Evolutionary conservation across 2,888 invertebrate genomes (phyloP), one percentile per base, ranked within the genome.

Genomic region (Yponomeuta evonymella): DNA sequence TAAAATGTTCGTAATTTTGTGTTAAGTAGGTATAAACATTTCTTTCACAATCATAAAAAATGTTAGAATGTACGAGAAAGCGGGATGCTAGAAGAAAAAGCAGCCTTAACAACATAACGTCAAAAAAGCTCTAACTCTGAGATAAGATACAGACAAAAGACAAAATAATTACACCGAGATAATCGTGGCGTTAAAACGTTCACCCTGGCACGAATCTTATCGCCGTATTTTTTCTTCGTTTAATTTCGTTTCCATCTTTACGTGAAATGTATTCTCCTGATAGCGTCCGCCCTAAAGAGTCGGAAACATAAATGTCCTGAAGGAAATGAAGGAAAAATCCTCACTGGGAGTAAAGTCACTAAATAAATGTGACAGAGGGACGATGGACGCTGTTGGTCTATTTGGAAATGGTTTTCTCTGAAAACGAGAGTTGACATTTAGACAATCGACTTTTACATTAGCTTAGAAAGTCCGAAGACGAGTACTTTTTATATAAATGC

Each of bases 311-410:
- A 86, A 83, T 83, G 81, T 82, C 79, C 79, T 77, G 75, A 71
- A 85, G 87, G 85, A 87, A 88, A 86, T 87, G 83, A 86, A 81
- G 80, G 80, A 78, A 80, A 79, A 84, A 83, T 83, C 75, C 72
- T 36, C 43, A 12, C 33, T 36, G 36, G 67, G 67, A 67, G 43
- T 8, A 12, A 64, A n/a, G 51, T 58, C 51, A 58, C 5, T 15
- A 58, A 58, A 58, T 58, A 58, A 58, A 58, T 15, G 15, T 15
- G 15, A 58, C 51, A 58, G 51, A 58, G 15, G 51, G 9, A 43
- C 43, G 5, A 43, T 43, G 43, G 43, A 43, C 43, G 43, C 8
- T 8, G 43, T 6, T 43, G 43, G 8, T 43, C 43, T 36, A 2
- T 2, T 4, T 36, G 36, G 2, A 5, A 2, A 36, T 5, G 36